These are phyloP conservation scores for Poeciliopsis occidentalis DNA, from an alignment of 2,113 vertebrate species.

Conservation along the genomic window DNA sequence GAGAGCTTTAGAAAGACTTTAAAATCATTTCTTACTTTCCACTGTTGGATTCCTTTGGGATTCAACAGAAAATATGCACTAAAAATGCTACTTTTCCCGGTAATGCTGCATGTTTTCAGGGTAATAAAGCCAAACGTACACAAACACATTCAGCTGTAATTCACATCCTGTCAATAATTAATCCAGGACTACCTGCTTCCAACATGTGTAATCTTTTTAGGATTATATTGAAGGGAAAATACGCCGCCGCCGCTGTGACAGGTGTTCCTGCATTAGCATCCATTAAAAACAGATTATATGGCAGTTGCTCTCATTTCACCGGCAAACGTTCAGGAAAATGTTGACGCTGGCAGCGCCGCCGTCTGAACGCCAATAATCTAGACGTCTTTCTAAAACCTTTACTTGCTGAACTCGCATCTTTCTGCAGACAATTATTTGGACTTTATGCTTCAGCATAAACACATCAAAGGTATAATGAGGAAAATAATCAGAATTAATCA, in stretches of 20 bases:
- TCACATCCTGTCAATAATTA: slow-evolving; percentile 72
- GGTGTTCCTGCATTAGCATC: slow-evolving; percentile 90
- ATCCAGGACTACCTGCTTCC: slow-evolving; percentile 95
- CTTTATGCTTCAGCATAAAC: background rate
- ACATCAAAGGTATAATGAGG: background rate
- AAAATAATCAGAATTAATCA: background rate
- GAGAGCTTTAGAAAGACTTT: too few relatives aligned
- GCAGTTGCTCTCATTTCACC: slow-evolving; percentile 71
- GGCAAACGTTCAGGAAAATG: slow-evolving; percentile 57
- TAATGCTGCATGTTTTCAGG: background rate
- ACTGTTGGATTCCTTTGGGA: background rate
- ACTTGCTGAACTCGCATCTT: slow-evolving; percentile 58
- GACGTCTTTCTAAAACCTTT: slow-evolving; percentile 60
- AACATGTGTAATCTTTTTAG: slow-evolving; percentile 94
- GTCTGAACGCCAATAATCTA: slow-evolving; percentile 48
- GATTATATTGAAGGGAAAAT: slow-evolving; percentile 86
- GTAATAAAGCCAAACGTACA: background rate
- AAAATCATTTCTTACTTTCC: background rate
- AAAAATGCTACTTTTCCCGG: background rate
- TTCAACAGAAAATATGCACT: too few relatives aligned
- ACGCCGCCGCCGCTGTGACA: slow-evolving; percentile 88
- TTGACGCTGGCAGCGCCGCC: slow-evolving; percentile 41
- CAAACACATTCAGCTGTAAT: slow-evolving; percentile 50
- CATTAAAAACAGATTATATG: slow-evolving; percentile 80
- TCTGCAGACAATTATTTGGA: slow-evolving; percentile 7